Conservation (phyloP, 2,113 vertebrate species). For the Odocoileus hemionus region DNA sequence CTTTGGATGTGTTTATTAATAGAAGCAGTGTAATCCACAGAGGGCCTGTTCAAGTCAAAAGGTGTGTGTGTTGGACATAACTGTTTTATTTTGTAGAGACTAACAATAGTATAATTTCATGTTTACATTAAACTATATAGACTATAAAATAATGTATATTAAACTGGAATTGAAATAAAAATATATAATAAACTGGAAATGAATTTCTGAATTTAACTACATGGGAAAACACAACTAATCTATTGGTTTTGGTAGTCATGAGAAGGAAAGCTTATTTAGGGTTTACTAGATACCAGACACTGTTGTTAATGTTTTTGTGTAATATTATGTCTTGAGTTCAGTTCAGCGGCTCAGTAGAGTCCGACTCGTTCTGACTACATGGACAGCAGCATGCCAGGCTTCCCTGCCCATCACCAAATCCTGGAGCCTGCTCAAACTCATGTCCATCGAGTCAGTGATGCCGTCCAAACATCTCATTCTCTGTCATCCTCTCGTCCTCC, state of each 20-base stretch:
- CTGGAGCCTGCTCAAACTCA: fast-evolving
- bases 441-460: background rate
- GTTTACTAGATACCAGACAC: background rate
- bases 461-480: background rate
- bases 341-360: background rate
- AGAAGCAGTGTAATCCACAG: background rate
- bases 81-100: background rate
- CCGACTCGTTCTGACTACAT: background rate
- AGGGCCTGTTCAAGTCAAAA: background rate
- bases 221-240: background rate
- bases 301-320: background rate
- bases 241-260: background rate
- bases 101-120: background rate
- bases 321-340: background rate
- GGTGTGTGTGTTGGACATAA: background rate
- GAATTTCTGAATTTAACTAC: background rate
- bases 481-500: fast-evolving
- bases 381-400: background rate
- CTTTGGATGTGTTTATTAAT: background rate
- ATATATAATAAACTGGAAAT: background rate
- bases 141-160: background rate
- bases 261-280: background rate
- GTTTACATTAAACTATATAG: background rate
- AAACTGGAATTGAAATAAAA: background rate
- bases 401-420: background rate